Evolutionary conservation across 1,140 invertebrate species (phyloP).

Genomic region (Sipha flava): DNA sequence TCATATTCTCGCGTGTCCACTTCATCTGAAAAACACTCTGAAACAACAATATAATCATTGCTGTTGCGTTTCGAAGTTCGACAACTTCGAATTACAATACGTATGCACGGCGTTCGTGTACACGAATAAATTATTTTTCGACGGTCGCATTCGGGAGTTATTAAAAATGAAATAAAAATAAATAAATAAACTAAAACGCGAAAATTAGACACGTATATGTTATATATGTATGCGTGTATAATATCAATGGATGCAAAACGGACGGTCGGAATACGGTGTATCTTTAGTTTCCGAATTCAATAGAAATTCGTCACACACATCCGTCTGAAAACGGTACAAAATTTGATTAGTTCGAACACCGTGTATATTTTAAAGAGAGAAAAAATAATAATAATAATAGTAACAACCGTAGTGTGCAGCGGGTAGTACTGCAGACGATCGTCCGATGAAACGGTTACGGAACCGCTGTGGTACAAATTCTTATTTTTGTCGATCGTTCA

Average conservation of each 20-base stretch:
- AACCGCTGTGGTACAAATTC: background rate
- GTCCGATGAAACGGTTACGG: background rate
- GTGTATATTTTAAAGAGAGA: background rate
- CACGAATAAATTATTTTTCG: background rate
- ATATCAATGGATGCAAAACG: background rate
- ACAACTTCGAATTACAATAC: background rate
- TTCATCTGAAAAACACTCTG: background rate
- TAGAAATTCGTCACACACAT: background rate
- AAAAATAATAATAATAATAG: background rate
- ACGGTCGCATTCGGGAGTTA: background rate
- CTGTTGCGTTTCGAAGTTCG: background rate
- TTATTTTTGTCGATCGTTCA: too few species aligned
- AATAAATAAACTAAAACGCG: too few species aligned
- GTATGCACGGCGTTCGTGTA: too few species aligned
- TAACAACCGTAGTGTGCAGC: background rate
- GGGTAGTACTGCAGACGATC: background rate
- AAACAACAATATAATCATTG: background rate
- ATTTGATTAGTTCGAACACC: background rate
- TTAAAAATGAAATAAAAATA: too few species aligned
- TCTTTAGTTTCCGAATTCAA: background rate
- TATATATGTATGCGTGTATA: too few species aligned
- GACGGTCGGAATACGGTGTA: background rate
- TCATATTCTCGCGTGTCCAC: background rate
- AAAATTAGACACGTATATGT: too few species aligned
- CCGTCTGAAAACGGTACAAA: background rate